phyloP scores from a whole-genome alignment of 2,113 vertebrate genomes.

The Mugil cephalus region DNA sequence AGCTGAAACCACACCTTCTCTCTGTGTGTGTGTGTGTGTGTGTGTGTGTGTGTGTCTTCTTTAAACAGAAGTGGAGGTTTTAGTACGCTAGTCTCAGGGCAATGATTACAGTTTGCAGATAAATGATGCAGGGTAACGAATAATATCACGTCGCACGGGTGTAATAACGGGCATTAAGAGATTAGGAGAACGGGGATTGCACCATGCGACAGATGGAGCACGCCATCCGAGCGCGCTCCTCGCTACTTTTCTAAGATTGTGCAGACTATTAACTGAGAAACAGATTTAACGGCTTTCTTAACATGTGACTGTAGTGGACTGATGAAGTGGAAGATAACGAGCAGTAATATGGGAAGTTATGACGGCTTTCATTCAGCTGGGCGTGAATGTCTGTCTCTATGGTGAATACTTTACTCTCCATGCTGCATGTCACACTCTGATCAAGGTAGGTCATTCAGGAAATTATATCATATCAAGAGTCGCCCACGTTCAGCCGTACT shows the following conservation, averaged over 20 bases:
- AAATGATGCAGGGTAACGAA: too few relatives aligned
- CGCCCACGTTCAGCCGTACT: conserved; percentile 36
- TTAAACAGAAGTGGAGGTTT: conserved; percentile 11
- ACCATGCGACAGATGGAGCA: too few relatives aligned
- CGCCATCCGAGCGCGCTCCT: too few relatives aligned
- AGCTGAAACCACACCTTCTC: conserved; percentile 18
- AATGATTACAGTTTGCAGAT: background rate
- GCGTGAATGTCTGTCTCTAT: background rate
- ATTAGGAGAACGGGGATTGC: too few relatives aligned
- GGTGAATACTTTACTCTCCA: background rate
- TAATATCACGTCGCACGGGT: too few relatives aligned
- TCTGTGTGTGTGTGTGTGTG: background rate
- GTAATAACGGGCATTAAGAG: too few relatives aligned
- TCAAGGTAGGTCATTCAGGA: background rate
- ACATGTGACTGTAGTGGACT: too few relatives aligned
- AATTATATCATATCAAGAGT: background rate
- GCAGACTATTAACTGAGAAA: too few relatives aligned
- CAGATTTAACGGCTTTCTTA: too few relatives aligned
- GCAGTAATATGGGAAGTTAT: background rate
- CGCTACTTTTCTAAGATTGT: too few relatives aligned
- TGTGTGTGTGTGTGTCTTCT: background rate
- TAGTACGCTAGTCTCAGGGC: background rate
- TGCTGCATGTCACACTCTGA: background rate
- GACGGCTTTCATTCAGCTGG: background rate
- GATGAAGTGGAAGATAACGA: too few relatives aligned